Evolutionary conservation across 2,888 invertebrate species (phyloP).

Genomic region (Oscheius onirici): DNA sequence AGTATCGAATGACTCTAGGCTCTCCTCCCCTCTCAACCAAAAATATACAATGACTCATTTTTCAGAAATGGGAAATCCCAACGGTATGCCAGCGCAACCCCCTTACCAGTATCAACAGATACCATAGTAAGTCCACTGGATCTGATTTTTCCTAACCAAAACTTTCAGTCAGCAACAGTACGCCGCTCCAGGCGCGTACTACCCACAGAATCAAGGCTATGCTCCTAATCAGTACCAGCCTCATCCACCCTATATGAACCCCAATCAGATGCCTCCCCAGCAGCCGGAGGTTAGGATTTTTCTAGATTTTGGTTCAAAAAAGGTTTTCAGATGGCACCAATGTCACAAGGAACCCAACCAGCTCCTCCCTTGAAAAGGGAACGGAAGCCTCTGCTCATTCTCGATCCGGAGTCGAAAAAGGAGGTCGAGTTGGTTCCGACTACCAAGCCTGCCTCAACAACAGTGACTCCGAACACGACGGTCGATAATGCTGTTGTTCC

Average conservation of each 20-base stretch:
- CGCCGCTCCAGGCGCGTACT: background rate
- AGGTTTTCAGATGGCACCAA: too few species aligned
- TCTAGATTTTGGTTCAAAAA: too few species aligned
- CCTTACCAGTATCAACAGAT: background rate
- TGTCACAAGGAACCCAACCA: background rate
- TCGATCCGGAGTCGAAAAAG: constrained; percentile 37
- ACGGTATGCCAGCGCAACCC: background rate
- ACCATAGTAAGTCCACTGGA: background rate
- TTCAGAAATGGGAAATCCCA: background rate
- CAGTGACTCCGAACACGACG: constrained; percentile 18
- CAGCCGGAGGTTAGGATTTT: background rate
- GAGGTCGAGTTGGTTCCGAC: background rate
- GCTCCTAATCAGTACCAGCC: background rate
- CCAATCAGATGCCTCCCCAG: constrained; percentile 12
- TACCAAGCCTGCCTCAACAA: background rate
- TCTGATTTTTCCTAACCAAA: background rate
- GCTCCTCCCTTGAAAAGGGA: constrained; percentile 10
- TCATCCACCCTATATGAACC: background rate
- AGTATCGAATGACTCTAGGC: too few species aligned
- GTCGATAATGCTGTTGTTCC: background rate
- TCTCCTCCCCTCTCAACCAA: too few species aligned
- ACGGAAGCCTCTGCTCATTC: constrained; percentile 34
- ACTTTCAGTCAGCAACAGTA: background rate
- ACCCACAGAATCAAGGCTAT: background rate
- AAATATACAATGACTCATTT: too few species aligned